phyloP scores from a whole-genome alignment of 2,888 invertebrate genomes.

The Steinernema carpocapsae region DNA sequence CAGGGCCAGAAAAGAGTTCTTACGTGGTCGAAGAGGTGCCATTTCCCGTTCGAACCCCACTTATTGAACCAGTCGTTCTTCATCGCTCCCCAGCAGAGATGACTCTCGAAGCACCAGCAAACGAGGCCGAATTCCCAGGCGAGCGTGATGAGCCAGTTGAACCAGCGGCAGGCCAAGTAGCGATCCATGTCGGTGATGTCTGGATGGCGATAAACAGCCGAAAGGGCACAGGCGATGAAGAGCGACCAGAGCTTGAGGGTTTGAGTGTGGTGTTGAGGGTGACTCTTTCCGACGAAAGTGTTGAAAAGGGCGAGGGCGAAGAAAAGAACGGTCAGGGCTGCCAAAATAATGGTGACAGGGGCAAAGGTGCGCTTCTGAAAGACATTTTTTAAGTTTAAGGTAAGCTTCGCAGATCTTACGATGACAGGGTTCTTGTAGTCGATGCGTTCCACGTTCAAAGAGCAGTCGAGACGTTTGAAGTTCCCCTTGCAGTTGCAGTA shows the following conservation, averaged over 20 bases:
- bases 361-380: conserved; percentile 4
- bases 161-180: neutral
- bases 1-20: neutral
- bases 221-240: neutral
- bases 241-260: neutral
- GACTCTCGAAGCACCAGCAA: neutral
- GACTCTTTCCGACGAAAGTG: conserved; percentile 46
- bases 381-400: neutral
- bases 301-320: conserved; percentile 52
- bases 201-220: conserved; percentile 1
- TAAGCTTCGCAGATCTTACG: neutral
- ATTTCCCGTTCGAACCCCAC: neutral
- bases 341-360: conserved; percentile 31
- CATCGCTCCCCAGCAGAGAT: conserved; percentile 21
- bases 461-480: conserved; percentile 3
- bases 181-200: neutral
- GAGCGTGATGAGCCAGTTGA: conserved; percentile 7
- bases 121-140: neutral
- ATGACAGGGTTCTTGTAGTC: neutral
- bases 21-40: neutral
- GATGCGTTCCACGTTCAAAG: neutral
- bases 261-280: neutral
- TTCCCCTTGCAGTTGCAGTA: conserved; percentile 17
- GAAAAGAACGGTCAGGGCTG: conserved; percentile 47
- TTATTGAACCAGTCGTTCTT: neutral